A percentile compares a stretch with the other conserved stretches of the same genome.
phyloP scores from a whole-genome alignment of 2,888 invertebrate genomes.

The Operophtera brumata region DNA sequence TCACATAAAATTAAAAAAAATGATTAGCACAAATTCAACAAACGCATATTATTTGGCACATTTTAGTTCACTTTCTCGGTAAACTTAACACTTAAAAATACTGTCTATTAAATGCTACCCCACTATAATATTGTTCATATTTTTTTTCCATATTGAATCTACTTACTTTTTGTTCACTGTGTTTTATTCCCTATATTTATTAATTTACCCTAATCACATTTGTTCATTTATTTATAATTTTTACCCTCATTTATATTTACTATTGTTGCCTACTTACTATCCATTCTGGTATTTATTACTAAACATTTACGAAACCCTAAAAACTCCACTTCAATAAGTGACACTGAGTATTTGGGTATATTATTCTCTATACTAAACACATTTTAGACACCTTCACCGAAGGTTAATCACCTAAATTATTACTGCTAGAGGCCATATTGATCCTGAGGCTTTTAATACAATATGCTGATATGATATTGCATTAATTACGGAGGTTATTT shows the following conservation, averaged over 20 bases:
- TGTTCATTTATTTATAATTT: background rate
- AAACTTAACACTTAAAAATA: slow-evolving; percentile 13
- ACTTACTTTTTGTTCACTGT: background rate
- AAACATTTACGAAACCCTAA: too few species aligned
- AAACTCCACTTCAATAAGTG: too few species aligned
- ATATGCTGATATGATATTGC: too few species aligned
- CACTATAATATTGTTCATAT: slow-evolving; percentile 20
- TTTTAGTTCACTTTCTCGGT: slow-evolving; percentile 26
- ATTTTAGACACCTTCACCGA: too few species aligned
- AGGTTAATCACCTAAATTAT: too few species aligned
- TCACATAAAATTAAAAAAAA: slow-evolving; percentile 11
- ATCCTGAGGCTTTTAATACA: too few species aligned
- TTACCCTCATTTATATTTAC: background rate
- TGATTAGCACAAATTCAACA: slow-evolving; percentile 22
- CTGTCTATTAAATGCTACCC: slow-evolving; percentile 32
- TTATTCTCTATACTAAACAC: too few species aligned
- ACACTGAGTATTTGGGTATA: too few species aligned
- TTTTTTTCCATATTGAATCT: slow-evolving; percentile 5
- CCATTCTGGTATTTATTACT: too few species aligned
- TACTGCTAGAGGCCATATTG: too few species aligned
- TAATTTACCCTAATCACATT: background rate
- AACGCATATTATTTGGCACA: slow-evolving; percentile 30
- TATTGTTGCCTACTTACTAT: too few species aligned
- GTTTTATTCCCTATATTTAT: background rate
- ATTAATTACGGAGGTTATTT: too few species aligned